Evolutionary conservation across 2,113 vertebrate species (phyloP).

Genomic region (Colossoma macropomum): DNA sequence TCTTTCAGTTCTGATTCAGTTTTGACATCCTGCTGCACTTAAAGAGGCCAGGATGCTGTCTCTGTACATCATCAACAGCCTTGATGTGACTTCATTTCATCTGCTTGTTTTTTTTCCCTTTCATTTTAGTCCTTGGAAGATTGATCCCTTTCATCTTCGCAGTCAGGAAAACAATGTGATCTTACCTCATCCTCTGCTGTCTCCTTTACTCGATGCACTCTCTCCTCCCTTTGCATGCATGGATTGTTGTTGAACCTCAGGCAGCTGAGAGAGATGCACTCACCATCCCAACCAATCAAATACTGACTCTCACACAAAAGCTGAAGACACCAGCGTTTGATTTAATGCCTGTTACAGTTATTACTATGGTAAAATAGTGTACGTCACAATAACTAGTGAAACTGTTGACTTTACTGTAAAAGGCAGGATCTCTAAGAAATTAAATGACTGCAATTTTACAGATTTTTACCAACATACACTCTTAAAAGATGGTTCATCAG

Average conservation of each 20-base stretch:
- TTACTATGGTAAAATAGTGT: no score
- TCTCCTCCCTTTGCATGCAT: not conserved
- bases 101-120: not conserved
- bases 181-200: not conserved
- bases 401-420: no score
- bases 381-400: no score
- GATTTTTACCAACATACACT: no score
- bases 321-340: no score
- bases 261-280: not conserved
- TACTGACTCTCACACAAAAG: not conserved
- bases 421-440: no score
- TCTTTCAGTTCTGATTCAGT: not conserved
- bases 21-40: not conserved
- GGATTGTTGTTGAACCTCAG: not conserved
- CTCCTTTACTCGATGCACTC: not conserved
- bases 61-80: not conserved
- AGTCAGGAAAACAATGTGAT: not conserved
- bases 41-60: not conserved
- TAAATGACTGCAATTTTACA: no score
- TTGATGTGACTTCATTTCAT: not conserved
- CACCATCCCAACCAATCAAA: not conserved
- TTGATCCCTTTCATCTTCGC: not conserved
- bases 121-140: constrained; percentile 1
- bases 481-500: no score
- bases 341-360: no score